Percentiles rank a stretch among this genome's conserved stretches.
These are phyloP conservation scores for Plumapathes pennacea DNA, from an alignment of 92 coral and sea anemone species.

Conservation along the genomic window DNA sequence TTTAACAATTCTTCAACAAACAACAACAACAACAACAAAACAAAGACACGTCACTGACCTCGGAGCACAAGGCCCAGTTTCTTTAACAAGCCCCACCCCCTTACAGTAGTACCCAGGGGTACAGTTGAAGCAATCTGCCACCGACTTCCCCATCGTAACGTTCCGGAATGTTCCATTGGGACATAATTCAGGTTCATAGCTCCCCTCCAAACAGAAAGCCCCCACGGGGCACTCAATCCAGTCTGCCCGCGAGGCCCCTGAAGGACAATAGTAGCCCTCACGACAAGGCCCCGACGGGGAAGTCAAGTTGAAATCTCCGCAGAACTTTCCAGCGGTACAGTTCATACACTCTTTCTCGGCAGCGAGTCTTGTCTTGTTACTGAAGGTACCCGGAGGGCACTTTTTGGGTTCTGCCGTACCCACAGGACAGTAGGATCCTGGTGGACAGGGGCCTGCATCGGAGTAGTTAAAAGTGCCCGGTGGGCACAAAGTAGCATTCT, in stretches of 20 bases:
- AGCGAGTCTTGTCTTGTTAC: slow-evolving; percentile 66
- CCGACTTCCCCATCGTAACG: slow-evolving; percentile 63
- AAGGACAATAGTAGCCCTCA: slow-evolving; percentile 91
- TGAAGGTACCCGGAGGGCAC: slow-evolving; percentile 97
- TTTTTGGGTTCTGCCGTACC: slow-evolving; percentile 88
- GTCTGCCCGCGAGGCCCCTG: slow-evolving; percentile 76
- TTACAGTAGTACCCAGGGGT: slow-evolving; percentile 93
- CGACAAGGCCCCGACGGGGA: slow-evolving; percentile 75
- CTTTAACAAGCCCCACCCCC: slow-evolving; percentile 69
- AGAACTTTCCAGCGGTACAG: slow-evolving; percentile 87
- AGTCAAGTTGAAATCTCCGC: slow-evolving; percentile 73
- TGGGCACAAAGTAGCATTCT: slow-evolving; percentile 70
- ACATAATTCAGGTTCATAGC: slow-evolving; percentile 59
- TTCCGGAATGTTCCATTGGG: slow-evolving; percentile 88
- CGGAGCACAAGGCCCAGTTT: slow-evolving; percentile 84
- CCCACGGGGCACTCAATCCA: slow-evolving; percentile 91
- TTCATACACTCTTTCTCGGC: slow-evolving; percentile 77
- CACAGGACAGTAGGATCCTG: slow-evolving; percentile 79
- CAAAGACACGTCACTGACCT: too few relatives aligned
- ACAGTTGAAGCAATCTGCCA: slow-evolving; percentile 76
- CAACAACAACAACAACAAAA: not conserved
- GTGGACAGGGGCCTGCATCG: slow-evolving; percentile 96
- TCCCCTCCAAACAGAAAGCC: slow-evolving; percentile 68
- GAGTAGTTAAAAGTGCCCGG: slow-evolving; percentile 95
- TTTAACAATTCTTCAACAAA: too few relatives aligned